Evolutionary conservation across 2,888 invertebrate genomes (phyloP), one percentile per base, ranked within the genome.

Genomic region (Drosophila antonietae): DNA sequence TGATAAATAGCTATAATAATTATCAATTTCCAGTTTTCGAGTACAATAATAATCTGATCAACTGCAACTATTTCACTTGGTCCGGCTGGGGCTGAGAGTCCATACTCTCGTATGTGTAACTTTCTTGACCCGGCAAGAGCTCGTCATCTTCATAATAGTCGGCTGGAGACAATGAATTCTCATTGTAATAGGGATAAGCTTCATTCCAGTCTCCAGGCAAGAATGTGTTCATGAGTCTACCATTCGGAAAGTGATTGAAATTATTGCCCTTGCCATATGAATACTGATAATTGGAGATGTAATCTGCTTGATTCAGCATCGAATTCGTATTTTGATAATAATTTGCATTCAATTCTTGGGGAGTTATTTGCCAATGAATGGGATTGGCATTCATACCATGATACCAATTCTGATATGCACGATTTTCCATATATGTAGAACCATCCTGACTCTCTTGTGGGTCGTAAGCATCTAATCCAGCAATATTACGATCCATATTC

Each of bases 181-280:
- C 20, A 28, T 9, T 15, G 37, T 5, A 28, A 18, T 15, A 14
- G 12, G 59, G 37, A 31, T 10, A 6, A 2, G 35, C 12, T 31
- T 57, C n/a, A 12, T 8, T 20, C 28, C 1, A 3, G 39, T 15
- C 18, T 0, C 3, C 15, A 12, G 46, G 28, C 31, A 57, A 20
- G 14, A 12, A 14, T 31, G 5, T 20, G 10, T 63, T 28, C n/a
- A 20, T n/a, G 3, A 14, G 37, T 39, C 46, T 58, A 15, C 44
- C 58, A 12, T 57, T 28, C 14, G 44, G 58, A 18, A 63, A 63
- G 4, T 63, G 62, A 47, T 57, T 63, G 5, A 63, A 63, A 12
- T 47, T 31, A 31, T 63, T 63, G 15, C 62, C 59, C 14, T 18
- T 20, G 23, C 43, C 33, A 12, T 33, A 35, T 8, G 28, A 46